Base-by-base conservation (phyloP, 2,888 invertebrate genomes). In the Malthinus seriepunctatus region DNA sequence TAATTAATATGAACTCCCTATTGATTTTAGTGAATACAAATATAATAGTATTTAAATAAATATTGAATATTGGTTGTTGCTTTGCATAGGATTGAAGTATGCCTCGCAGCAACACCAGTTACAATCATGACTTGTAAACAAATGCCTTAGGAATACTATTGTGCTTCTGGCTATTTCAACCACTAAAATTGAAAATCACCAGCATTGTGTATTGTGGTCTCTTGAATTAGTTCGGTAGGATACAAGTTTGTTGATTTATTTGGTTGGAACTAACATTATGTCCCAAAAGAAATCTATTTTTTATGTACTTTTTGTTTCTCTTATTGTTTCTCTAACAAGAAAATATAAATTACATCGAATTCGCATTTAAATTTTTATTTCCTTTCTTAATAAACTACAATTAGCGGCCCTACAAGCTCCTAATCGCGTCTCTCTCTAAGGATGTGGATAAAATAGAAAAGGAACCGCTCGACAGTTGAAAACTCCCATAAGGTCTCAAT, bases 101-200 rank as follows among this genome's bases (percentile, higher is more conserved):
- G 48, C 55, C 55, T 55, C 49, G 49, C 34, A 49, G 55, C 55
- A 48, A 55, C 48, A 55, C 42, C 54, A 52, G 55, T 58, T 60
- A 63, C 57, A 63, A 63, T 63, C 63, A 61, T 55, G 63, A 63
- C 55, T 63, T 60, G 63, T 63, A 63, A 63, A 63, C 63, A 63
- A 55, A 61, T 60, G 60, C 58, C 58, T 56, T 32, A 48, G 45
- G 60, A 53, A 53, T 42, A 55, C 32, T 32, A 35, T 42, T 37
- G 14, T 44, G 44, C 50, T 55, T 10, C 49, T 55, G 55, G 50
- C 39, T 55, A 50, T 55, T 55, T 49, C 44, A 56, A 56, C 62
- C 62, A 52, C 56, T 44, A 50, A 62, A 62, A 62, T 62, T 56
- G 62, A 59, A 62, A 62, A 62, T 62, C 62, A 55, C 39, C 47